A percentile compares a stretch with the other conserved stretches of the same genome.
Conservation (phyloP, 2,888 invertebrate species). For the Microplitis manilae region DNA sequence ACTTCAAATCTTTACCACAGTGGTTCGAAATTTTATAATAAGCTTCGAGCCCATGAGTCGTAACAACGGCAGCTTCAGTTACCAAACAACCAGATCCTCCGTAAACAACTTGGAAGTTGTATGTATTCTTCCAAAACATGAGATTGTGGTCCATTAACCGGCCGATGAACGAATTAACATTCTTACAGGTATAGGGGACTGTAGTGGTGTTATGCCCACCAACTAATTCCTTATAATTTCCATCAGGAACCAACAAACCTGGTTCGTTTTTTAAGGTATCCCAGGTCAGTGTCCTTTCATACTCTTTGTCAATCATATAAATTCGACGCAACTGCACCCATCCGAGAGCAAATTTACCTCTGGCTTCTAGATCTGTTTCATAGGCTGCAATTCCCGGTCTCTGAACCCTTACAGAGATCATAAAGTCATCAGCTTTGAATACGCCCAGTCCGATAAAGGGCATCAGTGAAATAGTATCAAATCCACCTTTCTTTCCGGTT, state of each 20-base stretch:
- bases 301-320: background rate
- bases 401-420: background rate
- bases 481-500: background rate
- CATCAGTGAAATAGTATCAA: background rate
- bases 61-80: background rate
- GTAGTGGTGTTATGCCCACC: background rate
- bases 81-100: background rate
- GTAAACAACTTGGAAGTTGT: background rate
- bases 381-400: background rate
- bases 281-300: background rate
- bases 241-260: background rate
- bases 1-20: background rate
- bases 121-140: background rate
- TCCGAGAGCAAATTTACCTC: background rate
- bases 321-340: background rate
- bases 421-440: background rate
- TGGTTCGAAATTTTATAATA: background rate
- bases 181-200: background rate
- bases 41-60: background rate
- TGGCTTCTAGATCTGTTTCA: background rate
- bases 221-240: background rate
- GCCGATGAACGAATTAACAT: background rate
- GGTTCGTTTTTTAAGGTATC: background rate
- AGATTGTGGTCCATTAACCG: background rate
- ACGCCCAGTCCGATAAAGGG: background rate